A percentile compares a stretch with the other conserved stretches of the same genome.
phyloP scores from a whole-genome alignment of 2,113 vertebrate species.

The Bucco capensis region DNA sequence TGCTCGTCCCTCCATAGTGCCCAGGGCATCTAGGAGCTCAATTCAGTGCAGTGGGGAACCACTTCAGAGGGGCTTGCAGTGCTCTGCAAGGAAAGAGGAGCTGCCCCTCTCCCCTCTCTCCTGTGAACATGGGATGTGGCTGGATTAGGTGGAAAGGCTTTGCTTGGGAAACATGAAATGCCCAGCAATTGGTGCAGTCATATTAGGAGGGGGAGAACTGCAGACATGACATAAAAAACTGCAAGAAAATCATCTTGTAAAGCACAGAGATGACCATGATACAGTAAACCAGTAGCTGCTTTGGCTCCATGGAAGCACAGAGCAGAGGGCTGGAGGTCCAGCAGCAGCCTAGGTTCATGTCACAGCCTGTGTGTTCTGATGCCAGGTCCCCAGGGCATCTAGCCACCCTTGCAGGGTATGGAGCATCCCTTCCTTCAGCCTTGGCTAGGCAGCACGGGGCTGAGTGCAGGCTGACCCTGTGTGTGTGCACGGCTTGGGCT shows the following conservation, averaged over 20 bases:
- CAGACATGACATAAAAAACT: neutral
- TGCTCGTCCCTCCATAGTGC: neutral
- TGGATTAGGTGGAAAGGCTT: neutral
- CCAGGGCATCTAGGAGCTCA: neutral
- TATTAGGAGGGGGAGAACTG: neutral
- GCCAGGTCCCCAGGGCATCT: neutral
- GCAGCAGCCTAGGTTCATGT: neutral
- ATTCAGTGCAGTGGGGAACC: neutral
- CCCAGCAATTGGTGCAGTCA: constrained; percentile 13
- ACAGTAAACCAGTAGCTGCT: neutral
- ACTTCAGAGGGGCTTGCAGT: neutral
- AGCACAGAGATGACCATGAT: neutral
- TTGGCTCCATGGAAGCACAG: neutral
- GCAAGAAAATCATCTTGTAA: neutral
- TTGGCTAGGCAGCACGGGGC: neutral
- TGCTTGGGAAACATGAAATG: neutral
- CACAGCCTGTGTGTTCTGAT: neutral
- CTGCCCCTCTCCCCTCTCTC: neutral
- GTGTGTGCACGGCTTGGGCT: neutral
- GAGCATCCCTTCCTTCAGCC: neutral
- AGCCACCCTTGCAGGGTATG: fast-evolving
- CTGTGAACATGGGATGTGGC: neutral
- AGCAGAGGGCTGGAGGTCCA: neutral
- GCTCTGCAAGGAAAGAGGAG: neutral
- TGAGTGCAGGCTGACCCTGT: neutral